A percentile compares a stretch with the other conserved stretches of the same genome.
These are phyloP conservation scores for Ladona fulva DNA, from an alignment of 1,140 invertebrate species.

Conservation along the genomic window DNA sequence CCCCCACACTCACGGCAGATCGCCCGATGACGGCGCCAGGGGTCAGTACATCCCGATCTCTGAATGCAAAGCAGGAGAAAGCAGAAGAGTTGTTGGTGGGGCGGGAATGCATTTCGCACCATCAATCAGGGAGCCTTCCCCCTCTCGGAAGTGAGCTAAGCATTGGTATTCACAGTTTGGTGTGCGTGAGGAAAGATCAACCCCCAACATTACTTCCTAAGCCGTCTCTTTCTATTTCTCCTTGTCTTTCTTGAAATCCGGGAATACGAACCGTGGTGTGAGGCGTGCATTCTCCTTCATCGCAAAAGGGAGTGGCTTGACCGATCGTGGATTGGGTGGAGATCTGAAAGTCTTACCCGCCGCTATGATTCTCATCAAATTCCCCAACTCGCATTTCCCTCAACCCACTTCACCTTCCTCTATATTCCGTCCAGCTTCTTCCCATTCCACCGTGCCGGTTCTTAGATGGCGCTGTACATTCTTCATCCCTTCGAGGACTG, in stretches of 20 bases:
- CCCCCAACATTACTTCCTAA: background rate
- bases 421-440: too few relatives aligned
- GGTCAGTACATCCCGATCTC: slow-evolving; percentile 27
- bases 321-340: too few relatives aligned
- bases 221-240: background rate
- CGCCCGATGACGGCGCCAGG: slow-evolving; percentile 35
- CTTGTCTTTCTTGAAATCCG: background rate
- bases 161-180: background rate
- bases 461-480: too few relatives aligned
- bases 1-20: background rate
- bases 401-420: too few relatives aligned
- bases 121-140: background rate
- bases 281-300: too few relatives aligned
- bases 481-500: too few relatives aligned
- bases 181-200: background rate
- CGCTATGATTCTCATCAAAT: too few relatives aligned
- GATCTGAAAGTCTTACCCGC: too few relatives aligned
- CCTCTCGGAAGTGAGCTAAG: background rate
- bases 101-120: background rate
- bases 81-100: background rate
- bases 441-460: too few relatives aligned
- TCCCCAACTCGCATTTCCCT: too few relatives aligned
- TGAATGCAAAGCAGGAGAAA: background rate
- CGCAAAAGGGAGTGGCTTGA: too few relatives aligned
- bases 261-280: too few relatives aligned